Conservation (phyloP, 1,140 invertebrate species). For the Camponotus floridanus region DNA sequence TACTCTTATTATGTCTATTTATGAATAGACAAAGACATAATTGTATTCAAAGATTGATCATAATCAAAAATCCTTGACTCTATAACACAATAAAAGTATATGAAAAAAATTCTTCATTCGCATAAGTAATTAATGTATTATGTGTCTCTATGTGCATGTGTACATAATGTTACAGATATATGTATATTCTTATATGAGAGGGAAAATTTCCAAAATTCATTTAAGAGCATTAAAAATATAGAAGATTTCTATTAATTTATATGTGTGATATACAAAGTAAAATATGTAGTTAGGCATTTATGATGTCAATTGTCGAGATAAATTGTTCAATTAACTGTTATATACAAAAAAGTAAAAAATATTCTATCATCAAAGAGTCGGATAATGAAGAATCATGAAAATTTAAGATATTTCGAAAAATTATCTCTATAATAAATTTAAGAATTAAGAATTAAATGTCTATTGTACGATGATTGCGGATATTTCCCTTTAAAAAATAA, state of each 20-base stretch:
- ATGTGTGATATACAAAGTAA: neutral
- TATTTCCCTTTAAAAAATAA: constrained; percentile 12
- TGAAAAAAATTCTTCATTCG: neutral
- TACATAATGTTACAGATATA: neutral
- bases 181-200: constrained; percentile 1
- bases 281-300: neutral
- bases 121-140: constrained; percentile 5
- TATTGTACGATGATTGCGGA: neutral
- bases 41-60: too few relatives aligned
- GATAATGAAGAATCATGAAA: neutral
- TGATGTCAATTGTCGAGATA: neutral
- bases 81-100: constrained; percentile 30
- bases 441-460: neutral
- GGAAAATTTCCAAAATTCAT: neutral
- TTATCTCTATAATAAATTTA: neutral
- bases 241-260: neutral
- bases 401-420: neutral
- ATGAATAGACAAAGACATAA: neutral
- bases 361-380: neutral
- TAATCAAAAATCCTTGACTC: neutral
- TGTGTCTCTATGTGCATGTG: too few relatives aligned
- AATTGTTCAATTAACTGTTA: neutral
- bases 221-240: neutral
- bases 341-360: neutral
- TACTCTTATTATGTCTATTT: neutral